A percentile compares a stretch with the other conserved stretches of the same genome.
Evolutionary conservation across 2,113 vertebrate species (phyloP).

Genomic region (Pluvianellus socialis): DNA sequence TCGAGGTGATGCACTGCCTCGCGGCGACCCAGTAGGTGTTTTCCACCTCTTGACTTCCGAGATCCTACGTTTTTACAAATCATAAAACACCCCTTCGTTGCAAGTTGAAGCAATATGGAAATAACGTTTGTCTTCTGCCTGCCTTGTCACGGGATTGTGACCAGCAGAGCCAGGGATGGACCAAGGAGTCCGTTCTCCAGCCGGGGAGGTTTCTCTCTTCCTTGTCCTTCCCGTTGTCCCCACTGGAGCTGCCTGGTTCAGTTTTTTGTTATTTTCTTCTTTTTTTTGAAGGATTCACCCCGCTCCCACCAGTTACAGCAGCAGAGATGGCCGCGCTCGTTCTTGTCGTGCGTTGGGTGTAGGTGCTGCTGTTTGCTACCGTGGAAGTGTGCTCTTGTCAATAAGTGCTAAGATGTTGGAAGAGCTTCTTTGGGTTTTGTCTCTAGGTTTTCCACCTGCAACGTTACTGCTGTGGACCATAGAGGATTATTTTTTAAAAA

Average conservation of each 20-base stretch:
- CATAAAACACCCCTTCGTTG: fast-evolving
- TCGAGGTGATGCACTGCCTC: neutral
- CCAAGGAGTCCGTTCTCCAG: neutral
- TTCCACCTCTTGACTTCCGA: neutral
- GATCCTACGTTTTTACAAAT: neutral
- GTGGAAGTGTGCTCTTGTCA: neutral
- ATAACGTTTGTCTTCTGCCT: neutral
- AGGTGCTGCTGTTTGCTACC: neutral
- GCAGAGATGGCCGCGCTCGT: neutral
- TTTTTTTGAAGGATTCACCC: neutral
- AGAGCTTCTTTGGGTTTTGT: neutral
- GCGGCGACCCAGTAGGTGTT: neutral
- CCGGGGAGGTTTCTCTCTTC: neutral
- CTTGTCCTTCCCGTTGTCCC: neutral
- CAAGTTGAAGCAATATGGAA: fast-evolving
- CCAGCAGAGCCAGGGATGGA: neutral
- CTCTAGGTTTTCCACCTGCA: neutral
- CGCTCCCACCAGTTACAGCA: neutral
- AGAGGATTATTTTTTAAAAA: neutral
- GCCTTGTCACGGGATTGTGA: neutral
- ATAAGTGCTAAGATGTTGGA: neutral
- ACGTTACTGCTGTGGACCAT: neutral
- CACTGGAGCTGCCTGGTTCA: too few relatives aligned
- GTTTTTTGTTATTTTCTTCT: neutral
- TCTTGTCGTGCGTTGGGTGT: fast-evolving